phyloP scores from a whole-genome alignment of 2,888 invertebrate species.

The Arenicola marina region DNA sequence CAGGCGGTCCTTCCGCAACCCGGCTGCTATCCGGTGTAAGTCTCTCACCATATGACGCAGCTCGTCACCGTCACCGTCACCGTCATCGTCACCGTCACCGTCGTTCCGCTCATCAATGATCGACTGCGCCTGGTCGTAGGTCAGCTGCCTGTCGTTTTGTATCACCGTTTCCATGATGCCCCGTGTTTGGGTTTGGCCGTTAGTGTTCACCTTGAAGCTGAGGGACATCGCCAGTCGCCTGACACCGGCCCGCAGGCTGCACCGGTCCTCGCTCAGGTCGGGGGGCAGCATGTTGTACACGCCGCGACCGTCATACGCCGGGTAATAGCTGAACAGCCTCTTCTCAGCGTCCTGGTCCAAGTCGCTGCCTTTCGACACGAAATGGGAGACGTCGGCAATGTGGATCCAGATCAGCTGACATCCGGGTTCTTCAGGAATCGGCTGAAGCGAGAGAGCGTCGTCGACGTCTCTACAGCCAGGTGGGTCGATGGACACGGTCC shows the following conservation, averaged over 20 bases:
- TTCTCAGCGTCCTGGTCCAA: conserved; percentile 69
- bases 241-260: conserved; percentile 62
- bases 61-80: too few relatives aligned
- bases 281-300: conserved; percentile 96
- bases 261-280: conserved; percentile 72
- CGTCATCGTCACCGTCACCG: too few relatives aligned
- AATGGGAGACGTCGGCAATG: conserved; percentile 90
- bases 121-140: conserved; percentile 33
- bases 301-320: conserved; percentile 62
- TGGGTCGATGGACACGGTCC: conserved; percentile 94
- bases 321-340: conserved; percentile 71
- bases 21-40: conserved; percentile 39
- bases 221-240: conserved; percentile 80
- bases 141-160: conserved; percentile 20
- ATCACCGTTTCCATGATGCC: conserved; percentile 36
- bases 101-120: too few relatives aligned
- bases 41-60: not conserved
- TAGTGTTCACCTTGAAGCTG: conserved; percentile 80
- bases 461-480: conserved; percentile 88
- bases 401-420: conserved; percentile 83
- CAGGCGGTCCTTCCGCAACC: conserved; percentile 42
- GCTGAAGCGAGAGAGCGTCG: conserved; percentile 79
- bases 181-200: conserved; percentile 59
- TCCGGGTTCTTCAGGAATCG: conserved; percentile 64
- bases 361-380: conserved; percentile 74